Conservation (phyloP, 2,113 vertebrate species). For the Tetraodon nigroviridis region DNA sequence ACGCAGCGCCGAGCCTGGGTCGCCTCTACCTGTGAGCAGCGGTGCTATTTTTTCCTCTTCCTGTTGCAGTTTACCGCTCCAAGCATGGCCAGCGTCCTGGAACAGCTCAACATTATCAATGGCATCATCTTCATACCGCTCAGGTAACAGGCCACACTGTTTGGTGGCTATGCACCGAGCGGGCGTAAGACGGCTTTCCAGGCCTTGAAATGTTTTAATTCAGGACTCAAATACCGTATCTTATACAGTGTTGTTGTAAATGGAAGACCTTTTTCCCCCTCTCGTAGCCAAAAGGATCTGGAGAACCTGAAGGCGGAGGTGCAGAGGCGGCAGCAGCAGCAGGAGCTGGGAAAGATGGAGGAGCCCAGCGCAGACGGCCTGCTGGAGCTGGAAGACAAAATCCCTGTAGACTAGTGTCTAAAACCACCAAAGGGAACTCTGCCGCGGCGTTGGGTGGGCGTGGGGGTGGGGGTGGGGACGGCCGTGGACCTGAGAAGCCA, state of each 20-base stretch:
- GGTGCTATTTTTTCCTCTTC: background rate
- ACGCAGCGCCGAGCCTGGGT: background rate
- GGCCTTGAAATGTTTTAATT: background rate
- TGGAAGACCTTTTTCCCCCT: background rate
- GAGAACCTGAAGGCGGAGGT: slow-evolving; percentile 97
- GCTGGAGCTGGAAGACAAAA: slow-evolving; percentile 69
- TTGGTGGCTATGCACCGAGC: background rate
- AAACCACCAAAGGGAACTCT: slow-evolving; percentile 23
- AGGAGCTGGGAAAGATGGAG: slow-evolving; percentile 79
- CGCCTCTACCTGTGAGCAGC: background rate
- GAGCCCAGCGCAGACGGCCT: slow-evolving; percentile 69
- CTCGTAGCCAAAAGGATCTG: slow-evolving; percentile 91
- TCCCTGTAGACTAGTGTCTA: slow-evolving; percentile 68
- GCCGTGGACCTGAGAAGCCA: slow-evolving; percentile 60
- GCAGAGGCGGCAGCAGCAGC: slow-evolving; percentile 89
- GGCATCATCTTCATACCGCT: slow-evolving; percentile 99
- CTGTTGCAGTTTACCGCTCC: slow-evolving; percentile 89
- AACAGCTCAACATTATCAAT: slow-evolving; percentile 97
- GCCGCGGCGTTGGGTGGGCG: slow-evolving; percentile 38
- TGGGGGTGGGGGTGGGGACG: slow-evolving; percentile 25
- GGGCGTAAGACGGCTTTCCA: background rate
- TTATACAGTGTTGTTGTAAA: too few relatives aligned
- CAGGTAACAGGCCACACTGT: slow-evolving; percentile 74
- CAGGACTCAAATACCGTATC: too few relatives aligned
- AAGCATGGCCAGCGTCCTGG: slow-evolving; percentile 94